Percentiles rank a stretch among this genome's conserved stretches.
Conservation (phyloP, 2,797 vertebrate species). For the Hirundo rustica region DNA sequence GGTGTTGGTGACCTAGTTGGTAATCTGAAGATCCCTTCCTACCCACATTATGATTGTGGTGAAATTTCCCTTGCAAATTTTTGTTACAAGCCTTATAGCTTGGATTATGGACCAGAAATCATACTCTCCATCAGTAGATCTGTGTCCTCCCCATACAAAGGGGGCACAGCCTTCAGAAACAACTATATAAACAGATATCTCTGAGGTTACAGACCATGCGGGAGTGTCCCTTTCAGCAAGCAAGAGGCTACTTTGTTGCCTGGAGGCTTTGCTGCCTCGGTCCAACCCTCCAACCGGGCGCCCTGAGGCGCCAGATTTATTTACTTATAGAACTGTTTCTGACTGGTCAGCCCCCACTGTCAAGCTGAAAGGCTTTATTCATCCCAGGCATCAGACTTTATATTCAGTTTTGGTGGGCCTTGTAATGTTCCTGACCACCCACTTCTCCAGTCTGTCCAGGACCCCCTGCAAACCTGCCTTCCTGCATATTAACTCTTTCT, state of each 20-base stretch:
- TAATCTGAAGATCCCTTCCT: not conserved
- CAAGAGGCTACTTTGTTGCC: not conserved
- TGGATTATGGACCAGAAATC: not conserved
- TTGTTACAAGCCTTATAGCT: not conserved
- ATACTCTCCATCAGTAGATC: not conserved
- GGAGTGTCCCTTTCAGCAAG: not conserved
- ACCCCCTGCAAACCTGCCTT: not conserved
- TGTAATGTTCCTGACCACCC: not conserved
- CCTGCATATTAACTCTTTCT: not conserved
- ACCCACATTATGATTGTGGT: accelerated
- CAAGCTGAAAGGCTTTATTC: not conserved
- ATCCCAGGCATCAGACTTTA: not conserved
- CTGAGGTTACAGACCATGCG: accelerated
- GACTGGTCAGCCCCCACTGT: not conserved
- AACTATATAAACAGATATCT: not conserved
- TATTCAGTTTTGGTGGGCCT: not conserved
- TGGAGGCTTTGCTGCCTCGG: accelerated
- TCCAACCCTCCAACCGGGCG: too few relatives aligned
- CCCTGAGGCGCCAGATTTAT: not conserved
- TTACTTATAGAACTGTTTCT: not conserved
- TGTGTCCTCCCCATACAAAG: accelerated
- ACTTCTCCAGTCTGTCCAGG: not conserved
- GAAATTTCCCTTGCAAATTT: not conserved
- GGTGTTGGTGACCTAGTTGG: not conserved
- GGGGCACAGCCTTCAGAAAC: too few relatives aligned